These are phyloP conservation scores for Altica lythri DNA, from an alignment of 2,888 invertebrate species.

Conservation along the genomic window DNA sequence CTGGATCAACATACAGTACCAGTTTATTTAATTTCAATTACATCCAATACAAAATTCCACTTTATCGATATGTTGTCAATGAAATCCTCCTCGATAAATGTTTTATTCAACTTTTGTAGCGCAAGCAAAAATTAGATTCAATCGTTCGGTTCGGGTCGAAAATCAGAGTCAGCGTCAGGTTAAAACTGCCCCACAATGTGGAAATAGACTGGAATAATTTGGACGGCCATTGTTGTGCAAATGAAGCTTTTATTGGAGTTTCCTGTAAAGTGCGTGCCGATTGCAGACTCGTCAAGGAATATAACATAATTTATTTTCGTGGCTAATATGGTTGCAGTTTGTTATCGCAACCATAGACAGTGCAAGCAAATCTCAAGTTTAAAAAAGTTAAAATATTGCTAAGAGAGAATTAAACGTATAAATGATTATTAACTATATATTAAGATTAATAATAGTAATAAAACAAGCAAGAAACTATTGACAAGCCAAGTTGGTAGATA, in stretches of 20 bases:
- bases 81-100: slow-evolving; percentile 17
- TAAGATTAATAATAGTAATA: too few relatives aligned
- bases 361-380: not conserved
- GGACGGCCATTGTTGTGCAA: slow-evolving; percentile 56
- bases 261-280: slow-evolving; percentile 51
- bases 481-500: too few relatives aligned
- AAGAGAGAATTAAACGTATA: too few relatives aligned
- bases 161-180: slow-evolving; percentile 29
- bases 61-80: not conserved
- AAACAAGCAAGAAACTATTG: too few relatives aligned
- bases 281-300: slow-evolving; percentile 49
- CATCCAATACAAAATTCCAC: not conserved
- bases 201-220: slow-evolving; percentile 53
- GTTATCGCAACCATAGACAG: too few relatives aligned
- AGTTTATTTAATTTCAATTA: too few relatives aligned
- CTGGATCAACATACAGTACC: too few relatives aligned
- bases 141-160: slow-evolving; percentile 29
- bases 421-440: too few relatives aligned
- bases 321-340: slow-evolving; percentile 30
- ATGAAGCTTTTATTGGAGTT: slow-evolving; percentile 55
- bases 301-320: slow-evolving; percentile 53
- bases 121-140: slow-evolving; percentile 44
- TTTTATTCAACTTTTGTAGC: slow-evolving; percentile 37
- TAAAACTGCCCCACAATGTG: slow-evolving; percentile 42
- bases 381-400: too few relatives aligned